A percentile compares a stretch with the other conserved stretches of the same genome.
phyloP scores from a whole-genome alignment of 2,113 vertebrate species.

The Vidua macroura region DNA sequence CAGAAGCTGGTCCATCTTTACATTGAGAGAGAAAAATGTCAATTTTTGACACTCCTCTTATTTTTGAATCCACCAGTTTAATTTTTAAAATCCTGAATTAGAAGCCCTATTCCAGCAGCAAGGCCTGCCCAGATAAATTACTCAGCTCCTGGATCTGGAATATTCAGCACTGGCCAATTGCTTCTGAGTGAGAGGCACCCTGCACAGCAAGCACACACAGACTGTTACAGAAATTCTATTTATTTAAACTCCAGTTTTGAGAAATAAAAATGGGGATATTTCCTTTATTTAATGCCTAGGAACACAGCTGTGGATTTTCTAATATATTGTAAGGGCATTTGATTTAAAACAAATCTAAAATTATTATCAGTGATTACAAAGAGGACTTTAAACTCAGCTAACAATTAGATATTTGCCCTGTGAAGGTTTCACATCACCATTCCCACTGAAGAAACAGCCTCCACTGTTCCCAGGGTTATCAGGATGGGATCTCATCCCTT shows the following conservation, averaged over 20 bases:
- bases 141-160: neutral
- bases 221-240: neutral
- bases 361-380: neutral
- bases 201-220: neutral
- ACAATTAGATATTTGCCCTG: neutral
- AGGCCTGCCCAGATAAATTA: neutral
- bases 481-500: neutral
- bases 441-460: neutral
- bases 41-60: neutral
- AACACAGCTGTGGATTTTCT: neutral
- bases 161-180: neutral
- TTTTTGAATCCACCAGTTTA: neutral
- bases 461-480: neutral
- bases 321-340: neutral
- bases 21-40: neutral
- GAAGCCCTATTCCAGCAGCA: neutral
- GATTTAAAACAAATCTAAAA: neutral
- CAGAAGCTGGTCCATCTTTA: neutral
- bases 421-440: neutral
- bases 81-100: neutral
- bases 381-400: neutral
- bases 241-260: neutral
- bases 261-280: neutral
- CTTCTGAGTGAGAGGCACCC: neutral
- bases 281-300: neutral